Base-by-base conservation (phyloP, 2,113 vertebrate species). In the Pseudois nayaur region DNA sequence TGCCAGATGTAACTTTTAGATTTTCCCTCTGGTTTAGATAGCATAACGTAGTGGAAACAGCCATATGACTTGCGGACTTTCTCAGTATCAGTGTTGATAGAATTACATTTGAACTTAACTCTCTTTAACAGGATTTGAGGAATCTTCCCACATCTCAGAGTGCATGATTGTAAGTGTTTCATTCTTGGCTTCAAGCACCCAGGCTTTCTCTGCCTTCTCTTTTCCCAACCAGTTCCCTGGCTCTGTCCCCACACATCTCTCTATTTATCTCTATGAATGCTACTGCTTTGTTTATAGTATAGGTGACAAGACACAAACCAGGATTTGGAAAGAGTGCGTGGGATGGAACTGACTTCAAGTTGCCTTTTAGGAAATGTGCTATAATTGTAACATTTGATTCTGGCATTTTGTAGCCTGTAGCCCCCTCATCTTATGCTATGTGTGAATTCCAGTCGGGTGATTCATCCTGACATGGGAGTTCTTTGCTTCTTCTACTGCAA, bases 261-360 rank as follows among this genome's bases (percentile, higher is more conserved):
- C 96, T 97, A 1, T 98, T 98, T 98, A 97, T 98, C 98, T 98
- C 90, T 2, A 0, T 0, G 59, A 97, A 94, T 25, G 93, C 88
- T 87, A 95, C 1, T 0, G 64, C 87, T 98, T 94, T 99, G 98
- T 99, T 99, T 99, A 98, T 97, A 91, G 87, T 97, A 86, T 92
- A 98, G 98, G 98, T 98, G 98, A 99, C 98, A 98, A 98, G 98
- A 98, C 98, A 98, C 97, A 98, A 98, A 98, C 90, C 99, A 99
- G 99, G 92, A 94, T 96, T 88, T 96, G 96, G 98, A 98, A 95
- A 0, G 1, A 76, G 93, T 93, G 87, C 11, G 96, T 94, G 54
- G 54, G 84, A 91, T n/a, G 50, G 16, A 67, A 9, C 76, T 96
- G 95, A 94, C 91, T 93, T 62, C 76, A 85, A 8, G 19, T 43